A percentile compares a stretch with the other conserved stretches of the same genome.
phyloP scores from a whole-genome alignment of 2,797 vertebrate genomes.

The Peromyscus attwateri region DNA sequence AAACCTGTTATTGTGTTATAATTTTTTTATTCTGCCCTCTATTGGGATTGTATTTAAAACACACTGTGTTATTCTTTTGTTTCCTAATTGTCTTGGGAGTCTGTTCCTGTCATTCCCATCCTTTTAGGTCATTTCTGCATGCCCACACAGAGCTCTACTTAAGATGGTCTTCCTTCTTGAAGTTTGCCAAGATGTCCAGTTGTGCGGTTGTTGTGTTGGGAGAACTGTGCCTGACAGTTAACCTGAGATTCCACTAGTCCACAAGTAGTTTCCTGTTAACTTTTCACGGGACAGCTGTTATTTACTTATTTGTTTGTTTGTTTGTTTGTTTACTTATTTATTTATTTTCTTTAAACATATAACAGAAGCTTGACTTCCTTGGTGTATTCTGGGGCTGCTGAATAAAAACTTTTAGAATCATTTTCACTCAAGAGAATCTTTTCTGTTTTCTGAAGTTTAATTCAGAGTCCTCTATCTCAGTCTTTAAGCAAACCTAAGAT shows the following conservation, averaged over 20 bases:
- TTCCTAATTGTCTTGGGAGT: neutral
- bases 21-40: neutral
- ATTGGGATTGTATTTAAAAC: neutral
- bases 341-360: neutral
- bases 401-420: neutral
- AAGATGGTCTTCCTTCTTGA: neutral
- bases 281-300: neutral
- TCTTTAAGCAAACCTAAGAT: neutral
- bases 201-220: neutral
- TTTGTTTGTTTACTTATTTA: neutral
- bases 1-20: neutral
- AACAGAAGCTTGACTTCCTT: neutral
- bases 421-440: neutral
- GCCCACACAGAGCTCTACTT: neutral
- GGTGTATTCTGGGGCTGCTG: neutral
- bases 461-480: neutral
- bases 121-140: neutral
- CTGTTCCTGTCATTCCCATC: neutral
- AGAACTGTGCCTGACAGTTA: constrained; percentile 19
- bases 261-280: neutral
- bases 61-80: neutral
- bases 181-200: neutral
- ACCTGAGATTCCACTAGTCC: neutral
- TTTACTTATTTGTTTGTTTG: neutral
- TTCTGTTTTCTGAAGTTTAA: neutral